phyloP scores from a whole-genome alignment of 2,888 invertebrate species.

The Campoplex nolae region DNA sequence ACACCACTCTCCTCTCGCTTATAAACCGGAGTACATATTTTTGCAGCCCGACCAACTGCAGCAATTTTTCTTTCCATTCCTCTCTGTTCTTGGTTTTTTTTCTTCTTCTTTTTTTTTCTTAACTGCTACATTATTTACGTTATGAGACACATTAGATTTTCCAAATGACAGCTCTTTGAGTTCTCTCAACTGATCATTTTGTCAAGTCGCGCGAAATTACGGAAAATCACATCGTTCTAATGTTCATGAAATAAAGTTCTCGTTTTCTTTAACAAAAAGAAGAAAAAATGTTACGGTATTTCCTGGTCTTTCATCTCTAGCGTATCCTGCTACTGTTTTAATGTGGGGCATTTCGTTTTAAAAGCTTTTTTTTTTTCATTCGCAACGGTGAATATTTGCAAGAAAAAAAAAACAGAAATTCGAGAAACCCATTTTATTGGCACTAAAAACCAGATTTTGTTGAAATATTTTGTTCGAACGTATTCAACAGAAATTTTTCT shows the following conservation, averaged over 20 bases:
- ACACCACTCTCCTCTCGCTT: background rate
- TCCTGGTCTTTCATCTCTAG: background rate
- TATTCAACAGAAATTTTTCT: no score
- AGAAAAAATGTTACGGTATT: background rate
- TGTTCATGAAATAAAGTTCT: background rate
- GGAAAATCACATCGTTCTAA: slow-evolving; percentile 14
- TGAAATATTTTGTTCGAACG: no score
- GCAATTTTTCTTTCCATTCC: background rate
- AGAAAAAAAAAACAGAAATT: background rate
- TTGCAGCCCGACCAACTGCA: slow-evolving; percentile 1
- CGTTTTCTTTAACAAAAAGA: background rate
- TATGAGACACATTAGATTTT: slow-evolving; percentile 25
- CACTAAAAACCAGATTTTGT: no score
- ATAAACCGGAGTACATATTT: slow-evolving; percentile 4
- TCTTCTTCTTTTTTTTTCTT: background rate
- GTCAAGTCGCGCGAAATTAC: background rate
- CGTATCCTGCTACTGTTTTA: background rate
- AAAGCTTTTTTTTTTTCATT: background rate
- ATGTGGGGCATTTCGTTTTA: no score
- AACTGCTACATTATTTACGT: slow-evolving; percentile 27
- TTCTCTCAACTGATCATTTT: slow-evolving; percentile 40
- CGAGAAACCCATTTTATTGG: no score
- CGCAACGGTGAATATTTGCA: background rate
- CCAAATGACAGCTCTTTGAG: slow-evolving; percentile 26
- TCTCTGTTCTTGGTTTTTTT: background rate